phyloP scores from a whole-genome alignment of 2,797 vertebrate genomes.

The Microcaecilia unicolor region DNA sequence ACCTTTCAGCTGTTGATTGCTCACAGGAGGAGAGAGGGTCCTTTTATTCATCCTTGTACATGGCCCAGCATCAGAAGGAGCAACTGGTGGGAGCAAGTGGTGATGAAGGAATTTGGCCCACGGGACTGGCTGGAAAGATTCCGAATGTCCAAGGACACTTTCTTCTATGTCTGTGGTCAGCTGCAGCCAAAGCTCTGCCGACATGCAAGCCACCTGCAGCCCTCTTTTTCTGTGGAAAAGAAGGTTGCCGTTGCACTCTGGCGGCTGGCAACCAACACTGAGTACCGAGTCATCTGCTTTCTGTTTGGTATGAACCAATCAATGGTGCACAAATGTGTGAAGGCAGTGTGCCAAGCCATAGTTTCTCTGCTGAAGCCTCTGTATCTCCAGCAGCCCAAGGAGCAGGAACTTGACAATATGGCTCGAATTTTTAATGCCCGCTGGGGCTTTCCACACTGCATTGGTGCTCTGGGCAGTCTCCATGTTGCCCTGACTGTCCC shows the following conservation, averaged over 20 bases:
- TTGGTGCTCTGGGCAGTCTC: constrained; percentile 44
- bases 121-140: constrained; percentile 58
- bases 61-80: constrained; percentile 34
- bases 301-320: constrained; percentile 37
- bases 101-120: constrained; percentile 46
- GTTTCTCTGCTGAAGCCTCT: constrained; percentile 46
- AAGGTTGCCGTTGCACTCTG: constrained; percentile 52
- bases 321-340: constrained; percentile 26
- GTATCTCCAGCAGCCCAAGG: constrained; percentile 40
- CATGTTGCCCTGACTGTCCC: constrained; percentile 42
- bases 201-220: constrained; percentile 25
- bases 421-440: constrained; percentile 38
- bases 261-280: constrained; percentile 47
- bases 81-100: constrained; percentile 52
- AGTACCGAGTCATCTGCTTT: constrained; percentile 38
- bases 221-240: constrained; percentile 41
- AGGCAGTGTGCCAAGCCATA: constrained; percentile 39
- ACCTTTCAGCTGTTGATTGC: constrained; percentile 63
- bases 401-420: constrained; percentile 46
- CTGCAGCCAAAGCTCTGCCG: constrained; percentile 40
- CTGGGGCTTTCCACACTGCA: constrained; percentile 57
- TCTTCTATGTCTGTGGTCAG: constrained; percentile 45
- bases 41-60: constrained; percentile 30
- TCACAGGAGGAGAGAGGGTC: constrained; percentile 46
- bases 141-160: constrained; percentile 52